These are phyloP conservation scores for Fregata magnificens DNA, from an alignment of 2,113 vertebrate genomes.

Conservation along the genomic window DNA sequence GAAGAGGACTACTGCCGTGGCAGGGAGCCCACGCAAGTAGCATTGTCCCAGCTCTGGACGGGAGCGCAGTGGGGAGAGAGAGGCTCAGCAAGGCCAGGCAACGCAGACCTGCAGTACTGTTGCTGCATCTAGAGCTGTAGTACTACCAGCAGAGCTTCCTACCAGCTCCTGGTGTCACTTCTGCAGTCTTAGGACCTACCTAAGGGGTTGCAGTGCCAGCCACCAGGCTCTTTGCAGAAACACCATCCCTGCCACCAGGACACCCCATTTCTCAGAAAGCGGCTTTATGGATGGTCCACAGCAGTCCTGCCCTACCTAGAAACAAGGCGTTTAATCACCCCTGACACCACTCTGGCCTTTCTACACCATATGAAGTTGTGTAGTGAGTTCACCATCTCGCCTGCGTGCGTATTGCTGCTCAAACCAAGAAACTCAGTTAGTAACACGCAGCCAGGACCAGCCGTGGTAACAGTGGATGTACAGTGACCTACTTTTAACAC, in stretches of 20 bases:
- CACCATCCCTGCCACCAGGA: not conserved
- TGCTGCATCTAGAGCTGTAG: not conserved
- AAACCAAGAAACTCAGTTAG: not conserved
- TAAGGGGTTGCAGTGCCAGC: not conserved
- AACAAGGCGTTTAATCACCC: not conserved
- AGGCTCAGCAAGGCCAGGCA: not conserved
- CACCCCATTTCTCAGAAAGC: not conserved
- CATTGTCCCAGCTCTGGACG: not conserved
- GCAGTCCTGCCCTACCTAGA: not conserved
- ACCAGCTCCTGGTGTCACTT: not conserved
- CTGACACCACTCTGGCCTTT: not conserved
- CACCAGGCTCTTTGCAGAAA: not conserved
- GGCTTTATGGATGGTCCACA: not conserved
- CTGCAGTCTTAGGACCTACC: not conserved
- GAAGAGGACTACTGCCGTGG: not conserved
- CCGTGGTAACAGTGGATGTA: not conserved
- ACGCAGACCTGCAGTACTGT: not conserved
- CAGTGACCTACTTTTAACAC: conserved; percentile 58
- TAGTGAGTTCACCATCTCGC: not conserved
- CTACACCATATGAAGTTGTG: rapidly evolving
- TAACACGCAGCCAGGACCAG: not conserved
- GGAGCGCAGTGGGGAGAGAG: not conserved
- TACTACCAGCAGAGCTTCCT: not conserved
- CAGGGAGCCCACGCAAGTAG: not conserved
- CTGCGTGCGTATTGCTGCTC: not conserved